Evolutionary conservation across 2,113 vertebrate genomes (phyloP), one percentile per base, ranked within the genome.

Genomic region (Scomber scombrus): DNA sequence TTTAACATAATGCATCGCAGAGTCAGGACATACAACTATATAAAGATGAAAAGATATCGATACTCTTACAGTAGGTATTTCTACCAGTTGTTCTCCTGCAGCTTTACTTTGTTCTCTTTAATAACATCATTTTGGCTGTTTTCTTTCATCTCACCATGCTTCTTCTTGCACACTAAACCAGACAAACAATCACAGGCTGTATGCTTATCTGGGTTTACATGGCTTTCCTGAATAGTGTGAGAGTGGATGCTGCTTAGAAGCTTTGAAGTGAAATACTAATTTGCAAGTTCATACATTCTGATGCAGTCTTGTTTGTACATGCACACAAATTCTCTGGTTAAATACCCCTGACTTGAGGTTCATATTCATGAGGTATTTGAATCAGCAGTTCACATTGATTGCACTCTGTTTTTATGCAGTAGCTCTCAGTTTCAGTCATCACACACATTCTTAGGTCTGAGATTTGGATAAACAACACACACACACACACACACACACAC

Each of bases 21-120:
- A 79, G 76, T 84, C 67, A 80, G 74, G 89, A 92, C 85, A 1
- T 88, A 82, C 81, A 76, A 78, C 86, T 74, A 86, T 18, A 70
- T 86, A 31, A 80, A 69, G 89, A 91, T 85, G 84, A 91, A 72
- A 71, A 55, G 80, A 88, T 88, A 75, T 52, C 82, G 34, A 69
- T 85, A 78, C 51, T 45, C 70, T 46, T 88, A 88, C 91, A 89
- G 93, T 94, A 92, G 71, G 91, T 93, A 80, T 69, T 79, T 69
- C 52, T 31, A 56, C 31, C 12, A 29, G 29, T 45, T 67, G 29
- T 34, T 78, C 18, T 83, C 12, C n/a, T 75, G 29, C 12, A 26
- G 19, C 12, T 19, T 71, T n/a, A 64, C 9, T 18, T 75, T 40
- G 16, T 49, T 3, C 3, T 51, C 11, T 52, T 52, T 15, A 70